Evolutionary conservation across 2,797 vertebrate species (phyloP).

Genomic region (Meriones psammophilus): DNA sequence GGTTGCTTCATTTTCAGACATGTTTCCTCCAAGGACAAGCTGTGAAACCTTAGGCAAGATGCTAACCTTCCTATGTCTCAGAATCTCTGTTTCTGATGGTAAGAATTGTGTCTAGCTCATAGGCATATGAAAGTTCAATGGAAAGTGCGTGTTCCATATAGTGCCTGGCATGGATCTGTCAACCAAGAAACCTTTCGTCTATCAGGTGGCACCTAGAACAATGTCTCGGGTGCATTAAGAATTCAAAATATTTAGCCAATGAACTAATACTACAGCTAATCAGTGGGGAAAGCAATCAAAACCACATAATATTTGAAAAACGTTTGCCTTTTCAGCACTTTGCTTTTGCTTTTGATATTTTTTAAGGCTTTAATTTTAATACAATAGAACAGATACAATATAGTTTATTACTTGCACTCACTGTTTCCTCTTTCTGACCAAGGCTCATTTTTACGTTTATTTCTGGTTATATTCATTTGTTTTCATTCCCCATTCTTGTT

Average conservation of each 20-base stretch:
- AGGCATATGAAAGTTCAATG: neutral
- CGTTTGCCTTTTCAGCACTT: neutral
- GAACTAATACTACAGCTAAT: neutral
- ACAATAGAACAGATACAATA: neutral
- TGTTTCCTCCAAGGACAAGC: neutral
- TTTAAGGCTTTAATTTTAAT: slow-evolving; percentile 22
- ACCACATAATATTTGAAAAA: neutral
- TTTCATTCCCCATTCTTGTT: neutral
- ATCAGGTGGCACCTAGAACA: neutral
- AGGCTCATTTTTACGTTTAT: neutral
- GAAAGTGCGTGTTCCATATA: neutral
- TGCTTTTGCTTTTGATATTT: slow-evolving; percentile 2
- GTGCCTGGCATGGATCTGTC: neutral
- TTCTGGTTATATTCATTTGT: neutral
- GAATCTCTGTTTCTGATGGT: neutral
- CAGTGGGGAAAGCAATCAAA: neutral
- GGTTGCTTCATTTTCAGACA: neutral
- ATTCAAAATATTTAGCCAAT: slow-evolving; percentile 3
- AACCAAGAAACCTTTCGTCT: neutral
- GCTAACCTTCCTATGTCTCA: neutral
- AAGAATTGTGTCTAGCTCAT: neutral
- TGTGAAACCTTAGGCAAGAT: neutral
- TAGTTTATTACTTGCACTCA: neutral
- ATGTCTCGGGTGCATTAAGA: neutral
- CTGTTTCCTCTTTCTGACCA: neutral